Evolutionary conservation across 2,797 vertebrate species (phyloP).

Genomic region (Knipowitschia caucasica): DNA sequence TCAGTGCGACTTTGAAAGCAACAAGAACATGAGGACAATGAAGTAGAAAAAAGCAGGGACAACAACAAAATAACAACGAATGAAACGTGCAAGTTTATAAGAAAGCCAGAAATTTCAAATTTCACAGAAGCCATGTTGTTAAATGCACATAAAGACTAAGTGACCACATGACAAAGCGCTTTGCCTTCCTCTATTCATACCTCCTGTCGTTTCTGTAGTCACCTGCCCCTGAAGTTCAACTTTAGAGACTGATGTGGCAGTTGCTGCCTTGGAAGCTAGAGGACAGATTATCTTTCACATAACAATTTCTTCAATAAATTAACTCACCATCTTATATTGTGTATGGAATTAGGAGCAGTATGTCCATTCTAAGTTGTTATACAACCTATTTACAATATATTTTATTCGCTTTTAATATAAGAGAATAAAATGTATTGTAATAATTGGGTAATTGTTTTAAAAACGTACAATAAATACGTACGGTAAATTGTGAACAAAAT

Average conservation of each 20-base stretch:
- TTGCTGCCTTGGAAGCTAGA: constrained; percentile 33
- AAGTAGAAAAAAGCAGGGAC: no score
- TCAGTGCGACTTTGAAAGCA: neutral
- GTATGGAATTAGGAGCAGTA: neutral
- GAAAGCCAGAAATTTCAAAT: neutral
- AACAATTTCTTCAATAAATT: neutral
- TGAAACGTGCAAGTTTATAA: neutral
- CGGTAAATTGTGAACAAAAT: neutral
- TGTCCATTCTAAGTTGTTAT: neutral
- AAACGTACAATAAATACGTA: neutral
- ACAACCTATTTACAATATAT: neutral
- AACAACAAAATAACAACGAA: neutral
- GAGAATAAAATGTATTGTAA: no score
- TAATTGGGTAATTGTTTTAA: neutral
- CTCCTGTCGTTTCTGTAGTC: constrained; percentile 38
- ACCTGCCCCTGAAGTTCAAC: constrained; percentile 38
- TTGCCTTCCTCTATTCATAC: constrained; percentile 28
- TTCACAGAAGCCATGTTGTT: neutral
- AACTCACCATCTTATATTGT: no score
- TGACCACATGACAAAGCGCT: constrained; percentile 12
- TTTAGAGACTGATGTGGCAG: constrained; percentile 14
- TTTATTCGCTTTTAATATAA: neutral
- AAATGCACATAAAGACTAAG: constrained; percentile 9
- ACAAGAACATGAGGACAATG: neutral
- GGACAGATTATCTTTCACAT: constrained; percentile 19